Conservation (phyloP, 2,888 invertebrate genomes). For the Scaptomyza polygonia region DNA sequence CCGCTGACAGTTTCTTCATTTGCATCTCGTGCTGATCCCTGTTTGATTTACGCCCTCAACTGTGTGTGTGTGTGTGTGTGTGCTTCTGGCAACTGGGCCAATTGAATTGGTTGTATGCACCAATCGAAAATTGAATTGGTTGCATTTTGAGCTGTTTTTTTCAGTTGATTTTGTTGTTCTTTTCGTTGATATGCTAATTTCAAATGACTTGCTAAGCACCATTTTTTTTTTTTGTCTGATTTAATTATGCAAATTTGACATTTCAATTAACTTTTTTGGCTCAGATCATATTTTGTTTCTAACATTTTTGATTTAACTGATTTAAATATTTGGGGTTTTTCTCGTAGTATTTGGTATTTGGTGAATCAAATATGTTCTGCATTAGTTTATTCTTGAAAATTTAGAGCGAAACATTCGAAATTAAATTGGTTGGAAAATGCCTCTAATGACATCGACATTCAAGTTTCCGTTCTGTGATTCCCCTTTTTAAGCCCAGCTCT, state of each 20-base stretch:
- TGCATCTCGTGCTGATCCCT: conserved; percentile 62
- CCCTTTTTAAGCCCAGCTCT: not conserved
- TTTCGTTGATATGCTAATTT: not conserved
- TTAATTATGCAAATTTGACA: not conserved
- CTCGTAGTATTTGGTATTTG: no score
- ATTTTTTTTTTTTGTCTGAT: not conserved
- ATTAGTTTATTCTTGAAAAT: conserved; percentile 16
- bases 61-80: conserved; percentile 5
- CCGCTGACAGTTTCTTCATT: conserved; percentile 72
- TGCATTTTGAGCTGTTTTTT: not conserved
- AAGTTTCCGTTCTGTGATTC: conserved; percentile 10
- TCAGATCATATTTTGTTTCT: no score
- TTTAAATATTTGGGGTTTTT: no score
- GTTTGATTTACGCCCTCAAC: conserved; percentile 62
- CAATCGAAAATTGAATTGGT: conserved; percentile 38
- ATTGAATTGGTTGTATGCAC: conserved; percentile 51
- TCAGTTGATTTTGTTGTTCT: not conserved
- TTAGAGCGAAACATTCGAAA: conserved; percentile 31
- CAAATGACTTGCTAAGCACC: no score
- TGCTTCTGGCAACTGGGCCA: conserved; percentile 30
- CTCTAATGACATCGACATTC: conserved; percentile 45
- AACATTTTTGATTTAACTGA: no score
- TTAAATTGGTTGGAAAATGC: conserved; percentile 73
- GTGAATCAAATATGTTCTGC: not conserved
- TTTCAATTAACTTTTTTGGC: not conserved